phyloP scores from a whole-genome alignment of 2,113 vertebrate species.

The Seriola quinqueradiata region DNA sequence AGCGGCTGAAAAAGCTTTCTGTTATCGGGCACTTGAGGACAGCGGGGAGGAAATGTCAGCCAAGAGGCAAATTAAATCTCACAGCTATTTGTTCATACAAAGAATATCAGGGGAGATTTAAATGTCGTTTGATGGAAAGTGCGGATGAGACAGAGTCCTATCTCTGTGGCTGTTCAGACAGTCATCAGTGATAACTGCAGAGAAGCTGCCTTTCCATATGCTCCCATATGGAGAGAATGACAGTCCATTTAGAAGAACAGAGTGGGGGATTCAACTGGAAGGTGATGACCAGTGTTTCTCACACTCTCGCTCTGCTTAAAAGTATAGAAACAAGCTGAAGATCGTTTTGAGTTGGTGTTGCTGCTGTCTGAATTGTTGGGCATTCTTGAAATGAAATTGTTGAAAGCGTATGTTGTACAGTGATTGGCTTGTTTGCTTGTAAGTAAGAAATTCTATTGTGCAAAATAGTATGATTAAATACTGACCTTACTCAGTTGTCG shows the following conservation, averaged over 20 bases:
- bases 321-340: not conserved
- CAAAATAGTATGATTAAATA: conserved; percentile 24
- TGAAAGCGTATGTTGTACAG: not conserved
- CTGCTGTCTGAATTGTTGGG: not conserved
- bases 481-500: conserved; percentile 82
- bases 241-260: conserved; percentile 40
- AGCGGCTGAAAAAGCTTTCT: conserved; percentile 23
- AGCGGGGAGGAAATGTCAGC: conserved; percentile 59
- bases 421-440: not conserved
- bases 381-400: not conserved
- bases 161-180: conserved; percentile 52
- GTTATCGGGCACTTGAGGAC: conserved; percentile 52
- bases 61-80: conserved; percentile 58
- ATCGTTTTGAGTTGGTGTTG: not conserved
- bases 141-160: conserved; percentile 29
- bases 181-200: conserved; percentile 47
- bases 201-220: conserved; percentile 31
- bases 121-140: conserved; percentile 54
- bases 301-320: conserved; percentile 10
- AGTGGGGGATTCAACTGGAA: conserved; percentile 31
- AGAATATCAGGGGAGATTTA: conserved; percentile 55
- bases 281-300: conserved; percentile 30
- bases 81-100: conserved; percentile 56
- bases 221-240: conserved; percentile 43
- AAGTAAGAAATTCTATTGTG: not conserved